A percentile compares a stretch with the other conserved stretches of the same genome.
phyloP scores from a whole-genome alignment of 2,888 invertebrate species.

The Dasypogon diadema region DNA sequence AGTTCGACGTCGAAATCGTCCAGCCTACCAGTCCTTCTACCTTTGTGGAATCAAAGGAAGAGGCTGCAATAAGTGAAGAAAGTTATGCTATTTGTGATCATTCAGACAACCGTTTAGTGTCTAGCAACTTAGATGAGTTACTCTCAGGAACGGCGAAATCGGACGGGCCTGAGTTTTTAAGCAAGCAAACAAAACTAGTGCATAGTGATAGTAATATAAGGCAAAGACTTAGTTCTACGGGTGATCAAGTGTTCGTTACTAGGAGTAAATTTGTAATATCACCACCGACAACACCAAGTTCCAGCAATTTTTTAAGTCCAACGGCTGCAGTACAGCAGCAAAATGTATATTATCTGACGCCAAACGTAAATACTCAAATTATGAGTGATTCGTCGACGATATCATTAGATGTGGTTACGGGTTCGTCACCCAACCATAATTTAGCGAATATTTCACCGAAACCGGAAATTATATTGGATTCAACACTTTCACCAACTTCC shows the following conservation, averaged over 20 bases:
- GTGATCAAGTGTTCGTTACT: conserved; percentile 65
- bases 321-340: conserved; percentile 59
- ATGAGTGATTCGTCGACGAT: conserved; percentile 67
- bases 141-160: conserved; percentile 39
- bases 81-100: conserved; percentile 53
- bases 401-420: conserved; percentile 66
- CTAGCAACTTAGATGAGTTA: conserved; percentile 53
- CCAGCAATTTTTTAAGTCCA: conserved; percentile 57
- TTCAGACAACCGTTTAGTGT: conserved; percentile 52
- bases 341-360: conserved; percentile 68
- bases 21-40: background rate
- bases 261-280: conserved; percentile 63
- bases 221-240: conserved; percentile 65
- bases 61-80: conserved; percentile 33
- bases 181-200: conserved; percentile 53
- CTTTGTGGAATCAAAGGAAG: background rate
- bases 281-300: conserved; percentile 66
- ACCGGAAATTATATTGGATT: conserved; percentile 68
- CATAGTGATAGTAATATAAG: conserved; percentile 53
- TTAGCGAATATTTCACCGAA: conserved; percentile 64
- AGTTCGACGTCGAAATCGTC: conserved; percentile 52
- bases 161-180: conserved; percentile 51
- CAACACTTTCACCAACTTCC: conserved; percentile 66
- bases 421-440: conserved; percentile 61
- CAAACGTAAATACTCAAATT: conserved; percentile 59